phyloP scores from a whole-genome alignment of 2,113 vertebrate genomes.

The Leiothrix lutea region DNA sequence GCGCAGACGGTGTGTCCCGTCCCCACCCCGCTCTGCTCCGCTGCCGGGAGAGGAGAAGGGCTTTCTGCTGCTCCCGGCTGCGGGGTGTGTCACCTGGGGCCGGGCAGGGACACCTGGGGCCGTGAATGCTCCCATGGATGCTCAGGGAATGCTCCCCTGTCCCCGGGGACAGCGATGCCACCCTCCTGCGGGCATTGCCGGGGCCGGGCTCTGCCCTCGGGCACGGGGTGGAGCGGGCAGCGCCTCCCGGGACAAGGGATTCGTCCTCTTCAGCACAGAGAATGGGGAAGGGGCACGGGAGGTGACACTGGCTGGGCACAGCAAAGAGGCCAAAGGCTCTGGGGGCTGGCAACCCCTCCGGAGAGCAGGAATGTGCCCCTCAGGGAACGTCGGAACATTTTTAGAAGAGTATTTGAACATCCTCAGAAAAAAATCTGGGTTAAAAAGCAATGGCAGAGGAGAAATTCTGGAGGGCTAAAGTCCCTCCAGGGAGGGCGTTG shows the following conservation, averaged over 20 bases:
- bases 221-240: fast-evolving
- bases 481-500: background rate
- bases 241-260: background rate
- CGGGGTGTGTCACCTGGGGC: fast-evolving
- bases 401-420: background rate
- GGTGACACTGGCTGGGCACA: fast-evolving
- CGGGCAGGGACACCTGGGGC: fast-evolving
- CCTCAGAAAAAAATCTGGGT: background rate
- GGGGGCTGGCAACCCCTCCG: fast-evolving
- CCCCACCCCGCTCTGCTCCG: background rate
- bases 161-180: fast-evolving
- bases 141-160: too few species aligned
- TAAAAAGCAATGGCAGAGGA: background rate
- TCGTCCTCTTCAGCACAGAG: fast-evolving
- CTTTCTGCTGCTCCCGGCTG: background rate
- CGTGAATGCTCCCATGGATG: fast-evolving
- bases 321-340: background rate
- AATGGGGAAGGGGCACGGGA: fast-evolving
- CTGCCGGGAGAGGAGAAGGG: background rate
- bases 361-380: fast-evolving
- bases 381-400: fast-evolving
- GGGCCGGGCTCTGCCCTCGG: background rate
- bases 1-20: fast-evolving
- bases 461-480: background rate
- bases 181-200: background rate